phyloP scores from a whole-genome alignment of 2,888 invertebrate genomes.

The Torymus tubicola region DNA sequence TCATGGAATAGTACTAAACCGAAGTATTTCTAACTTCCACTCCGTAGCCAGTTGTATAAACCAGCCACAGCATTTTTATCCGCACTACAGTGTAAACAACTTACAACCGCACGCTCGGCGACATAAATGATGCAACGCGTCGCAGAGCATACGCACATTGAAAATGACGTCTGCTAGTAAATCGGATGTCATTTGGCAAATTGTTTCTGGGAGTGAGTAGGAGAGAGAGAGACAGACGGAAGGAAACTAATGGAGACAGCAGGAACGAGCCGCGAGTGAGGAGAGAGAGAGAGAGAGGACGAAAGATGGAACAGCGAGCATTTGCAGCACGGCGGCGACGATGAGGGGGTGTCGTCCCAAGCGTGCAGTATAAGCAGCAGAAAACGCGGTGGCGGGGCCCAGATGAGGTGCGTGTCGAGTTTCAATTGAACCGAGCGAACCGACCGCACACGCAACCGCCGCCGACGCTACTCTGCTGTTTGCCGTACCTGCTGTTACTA shows the following conservation, averaged over 20 bases:
- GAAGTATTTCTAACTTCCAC: too few relatives aligned
- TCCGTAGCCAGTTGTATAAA: too few relatives aligned
- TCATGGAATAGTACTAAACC: too few relatives aligned
- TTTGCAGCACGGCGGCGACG: not conserved
- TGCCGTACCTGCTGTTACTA: too few relatives aligned
- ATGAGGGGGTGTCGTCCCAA: constrained; percentile 21
- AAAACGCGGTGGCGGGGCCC: constrained; percentile 12
- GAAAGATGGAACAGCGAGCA: not conserved
- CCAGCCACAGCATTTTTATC: too few relatives aligned
- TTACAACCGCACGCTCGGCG: too few relatives aligned
- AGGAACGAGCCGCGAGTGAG: too few relatives aligned
- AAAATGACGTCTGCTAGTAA: constrained; percentile 20
- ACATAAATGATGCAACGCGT: too few relatives aligned
- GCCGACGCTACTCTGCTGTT: constrained; percentile 51
- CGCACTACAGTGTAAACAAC: too few relatives aligned
- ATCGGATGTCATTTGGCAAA: constrained; percentile 46
- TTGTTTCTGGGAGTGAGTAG: constrained; percentile 30
- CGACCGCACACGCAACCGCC: constrained; percentile 56
- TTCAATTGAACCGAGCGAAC: constrained; percentile 65
- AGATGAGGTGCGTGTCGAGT: constrained; percentile 67
- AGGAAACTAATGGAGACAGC: constrained; percentile 7
- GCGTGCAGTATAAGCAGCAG: constrained; percentile 27
- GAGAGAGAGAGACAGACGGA: not conserved
- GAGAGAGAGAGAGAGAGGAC: not conserved
- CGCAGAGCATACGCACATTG: too few relatives aligned